Conservation (phyloP, 2,113 vertebrate species). For the Pangasianodon hypophthalmus region DNA sequence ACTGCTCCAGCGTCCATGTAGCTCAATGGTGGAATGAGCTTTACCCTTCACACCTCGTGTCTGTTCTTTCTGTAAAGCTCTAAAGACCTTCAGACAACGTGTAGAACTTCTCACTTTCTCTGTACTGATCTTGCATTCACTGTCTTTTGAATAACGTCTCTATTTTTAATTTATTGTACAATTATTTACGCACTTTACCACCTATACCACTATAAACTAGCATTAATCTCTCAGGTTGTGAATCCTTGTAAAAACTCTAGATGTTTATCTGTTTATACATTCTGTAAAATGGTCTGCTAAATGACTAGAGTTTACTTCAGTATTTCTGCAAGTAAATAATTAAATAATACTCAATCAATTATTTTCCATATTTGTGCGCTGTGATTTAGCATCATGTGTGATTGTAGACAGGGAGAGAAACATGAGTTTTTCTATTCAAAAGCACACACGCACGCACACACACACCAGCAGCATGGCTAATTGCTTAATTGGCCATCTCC, state of each 20-base stretch:
- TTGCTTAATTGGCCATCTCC: slow-evolving; percentile 48
- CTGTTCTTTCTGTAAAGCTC: neutral
- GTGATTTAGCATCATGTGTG: neutral
- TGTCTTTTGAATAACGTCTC: neutral
- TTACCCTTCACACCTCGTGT: neutral
- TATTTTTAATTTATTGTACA: neutral
- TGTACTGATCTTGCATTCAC: too few species aligned
- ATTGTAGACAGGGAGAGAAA: neutral
- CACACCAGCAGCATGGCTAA: slow-evolving; percentile 12
- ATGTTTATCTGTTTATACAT: neutral
- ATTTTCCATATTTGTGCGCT: neutral
- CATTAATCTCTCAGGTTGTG: neutral
- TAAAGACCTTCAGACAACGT: neutral
- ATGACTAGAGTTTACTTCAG: neutral
- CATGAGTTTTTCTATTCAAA: neutral
- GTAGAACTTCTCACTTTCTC: neutral
- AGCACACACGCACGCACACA: neutral
- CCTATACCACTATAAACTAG: neutral
- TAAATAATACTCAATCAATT: neutral
- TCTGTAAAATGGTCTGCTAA: neutral
- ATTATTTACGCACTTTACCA: slow-evolving; percentile 2
- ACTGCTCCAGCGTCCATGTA: neutral
- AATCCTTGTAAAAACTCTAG: neutral
- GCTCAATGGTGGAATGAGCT: neutral
- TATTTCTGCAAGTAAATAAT: neutral